Base-by-base conservation (phyloP, 1,140 invertebrate species). In the Drosophila setifemur region DNA sequence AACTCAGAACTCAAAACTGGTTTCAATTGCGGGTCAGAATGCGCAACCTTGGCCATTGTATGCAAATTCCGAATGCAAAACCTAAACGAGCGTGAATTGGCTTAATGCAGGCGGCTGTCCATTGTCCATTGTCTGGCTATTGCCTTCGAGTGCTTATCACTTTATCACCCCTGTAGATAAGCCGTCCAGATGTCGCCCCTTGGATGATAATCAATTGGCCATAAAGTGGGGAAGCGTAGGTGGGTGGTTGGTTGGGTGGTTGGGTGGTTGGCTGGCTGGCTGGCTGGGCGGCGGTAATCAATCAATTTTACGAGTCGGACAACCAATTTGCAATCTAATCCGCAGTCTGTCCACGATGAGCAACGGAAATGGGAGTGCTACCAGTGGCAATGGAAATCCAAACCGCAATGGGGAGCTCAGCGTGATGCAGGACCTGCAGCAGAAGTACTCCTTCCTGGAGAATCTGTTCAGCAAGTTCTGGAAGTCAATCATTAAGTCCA, bases 401-500 rank as follows among this genome's bases (percentile, higher is more conserved):
- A 50, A 57, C 1, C 48, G 7, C 0, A 31, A 45, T 19, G 52
- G 42, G 0, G 12, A 7, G 8, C 14, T 70, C 4, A 71, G 60
- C 23, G 39, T 89, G 21, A 66, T 89, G 58, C 76, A 87, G 73
- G 77, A 87, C 39, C 57, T 89, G 26, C 77, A 83, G 57, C 73
- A 89, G 19, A 78, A 86, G 58, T 89, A 89, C 47, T 75, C 81
- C 42, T 89, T 89, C 47, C 60, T 89, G 42, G 87, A 79, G 61
- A 86, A 89, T 67, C 55, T 89, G 0, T 69, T 89, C 4, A 73
- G 71, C 29, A 69, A 79, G 23, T 88, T 89, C 28, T 89, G 87
- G 87, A 89, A 83, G 48, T 79, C 86, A 25, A 83, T 87, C 31
- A 89, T 87, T 11, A 81, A 73, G 42, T 70, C 77, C 25, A 89